Evolutionary conservation across 2,113 vertebrate species (phyloP).

Genomic region (Uria lomvia): DNA sequence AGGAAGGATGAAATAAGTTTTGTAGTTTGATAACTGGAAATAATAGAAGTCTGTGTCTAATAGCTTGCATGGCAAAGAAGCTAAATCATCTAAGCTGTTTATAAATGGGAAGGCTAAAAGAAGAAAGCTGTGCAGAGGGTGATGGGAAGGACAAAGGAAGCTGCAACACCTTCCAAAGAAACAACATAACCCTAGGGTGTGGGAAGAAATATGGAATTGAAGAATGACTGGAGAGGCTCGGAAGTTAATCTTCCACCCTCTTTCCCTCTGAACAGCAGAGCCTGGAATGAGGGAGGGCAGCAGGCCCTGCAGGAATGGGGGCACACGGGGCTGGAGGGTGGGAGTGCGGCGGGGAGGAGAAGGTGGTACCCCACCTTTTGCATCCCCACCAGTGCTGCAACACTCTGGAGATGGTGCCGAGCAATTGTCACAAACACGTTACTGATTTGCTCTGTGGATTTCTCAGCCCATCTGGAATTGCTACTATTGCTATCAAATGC

Average conservation of each 20-base stretch:
- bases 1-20: background rate
- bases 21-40: background rate
- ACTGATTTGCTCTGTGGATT: background rate
- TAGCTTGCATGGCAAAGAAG: background rate
- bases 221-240: background rate
- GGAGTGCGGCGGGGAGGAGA: accelerated
- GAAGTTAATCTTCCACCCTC: background rate
- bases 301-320: background rate
- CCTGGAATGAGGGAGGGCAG: background rate
- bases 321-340: accelerated
- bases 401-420: background rate
- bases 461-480: background rate
- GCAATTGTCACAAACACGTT: background rate
- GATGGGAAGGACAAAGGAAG: background rate
- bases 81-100: background rate
- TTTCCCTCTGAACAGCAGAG: background rate
- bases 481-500: accelerated
- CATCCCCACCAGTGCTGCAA: background rate
- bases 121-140: background rate
- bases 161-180: background rate
- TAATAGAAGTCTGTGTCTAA: background rate
- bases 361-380: background rate
- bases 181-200: background rate
- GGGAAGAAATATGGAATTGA: background rate
- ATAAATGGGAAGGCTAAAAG: background rate